Conservation (phyloP, 2,113 vertebrate species). For the Lonchura striata region DNA sequence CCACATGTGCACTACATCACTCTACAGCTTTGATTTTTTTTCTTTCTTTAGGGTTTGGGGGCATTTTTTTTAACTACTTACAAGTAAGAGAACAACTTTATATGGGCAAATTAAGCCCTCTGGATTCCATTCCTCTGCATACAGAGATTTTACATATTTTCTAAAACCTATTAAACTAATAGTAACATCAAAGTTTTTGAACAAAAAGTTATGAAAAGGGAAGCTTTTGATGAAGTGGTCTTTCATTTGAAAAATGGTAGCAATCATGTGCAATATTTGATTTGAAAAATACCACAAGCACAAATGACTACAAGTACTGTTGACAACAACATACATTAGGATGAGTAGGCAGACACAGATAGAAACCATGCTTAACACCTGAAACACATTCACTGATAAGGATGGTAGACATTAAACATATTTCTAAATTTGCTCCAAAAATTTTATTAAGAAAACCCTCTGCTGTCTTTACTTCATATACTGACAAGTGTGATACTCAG, state of each 20-base stretch:
- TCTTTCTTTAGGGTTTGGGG: background rate
- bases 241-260: background rate
- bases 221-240: background rate
- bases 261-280: background rate
- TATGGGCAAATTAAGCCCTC: background rate
- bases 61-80: background rate
- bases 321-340: background rate
- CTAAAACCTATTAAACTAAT: background rate
- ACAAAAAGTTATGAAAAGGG: background rate
- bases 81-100: background rate
- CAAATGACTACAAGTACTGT: background rate
- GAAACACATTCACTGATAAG: background rate
- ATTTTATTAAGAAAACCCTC: rapidly evolving
- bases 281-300: background rate
- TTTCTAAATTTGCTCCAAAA: background rate
- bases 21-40: background rate
- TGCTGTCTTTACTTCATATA: background rate
- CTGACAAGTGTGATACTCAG: background rate
- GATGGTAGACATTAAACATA: background rate
- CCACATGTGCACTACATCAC: background rate
- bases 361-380: background rate
- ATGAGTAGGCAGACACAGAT: background rate
- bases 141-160: background rate
- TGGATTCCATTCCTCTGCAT: background rate
- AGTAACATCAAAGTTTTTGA: background rate